Percentiles rank a stretch among this genome's conserved stretches.
Conservation (phyloP, 2,888 invertebrate species). For the Cotesia congregata region DNA sequence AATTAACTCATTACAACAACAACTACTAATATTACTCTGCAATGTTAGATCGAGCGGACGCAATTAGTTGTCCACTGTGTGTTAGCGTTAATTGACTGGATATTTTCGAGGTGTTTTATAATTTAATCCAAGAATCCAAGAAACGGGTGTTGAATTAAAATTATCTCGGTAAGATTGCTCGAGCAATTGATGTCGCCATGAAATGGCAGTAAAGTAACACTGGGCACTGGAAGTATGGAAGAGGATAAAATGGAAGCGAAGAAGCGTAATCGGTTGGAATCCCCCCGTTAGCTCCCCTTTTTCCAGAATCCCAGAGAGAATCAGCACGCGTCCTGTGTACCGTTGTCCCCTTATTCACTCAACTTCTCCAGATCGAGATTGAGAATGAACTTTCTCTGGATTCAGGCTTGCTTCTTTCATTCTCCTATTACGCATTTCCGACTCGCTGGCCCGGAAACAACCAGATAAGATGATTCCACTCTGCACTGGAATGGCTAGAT, state of each 20-base stretch:
- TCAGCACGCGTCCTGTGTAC: slow-evolving; percentile 21
- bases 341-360: slow-evolving; percentile 32
- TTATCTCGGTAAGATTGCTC: neutral
- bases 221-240: slow-evolving; percentile 26
- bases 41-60: slow-evolving; percentile 35
- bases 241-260: neutral
- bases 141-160: no score
- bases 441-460: slow-evolving; percentile 70
- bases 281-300: slow-evolving; percentile 7
- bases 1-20: slow-evolving; percentile 34
- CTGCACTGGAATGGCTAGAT: slow-evolving; percentile 34
- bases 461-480: slow-evolving; percentile 66
- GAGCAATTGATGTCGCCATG: slow-evolving; percentile 8
- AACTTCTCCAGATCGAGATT: slow-evolving; percentile 49
- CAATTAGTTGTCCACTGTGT: slow-evolving; percentile 21
- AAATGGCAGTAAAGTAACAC: slow-evolving; percentile 39
- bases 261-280: slow-evolving; percentile 38
- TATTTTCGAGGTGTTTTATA: no score
- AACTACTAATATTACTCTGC: neutral
- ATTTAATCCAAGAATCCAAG: no score
- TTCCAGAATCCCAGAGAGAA: neutral
- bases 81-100: neutral
- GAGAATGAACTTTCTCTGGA: slow-evolving; percentile 40
- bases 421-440: slow-evolving; percentile 70
- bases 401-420: slow-evolving; percentile 54